A percentile compares a stretch with the other conserved stretches of the same genome.
Conservation (phyloP, 2,888 invertebrate species). For the Andrena hattorfiana region DNA sequence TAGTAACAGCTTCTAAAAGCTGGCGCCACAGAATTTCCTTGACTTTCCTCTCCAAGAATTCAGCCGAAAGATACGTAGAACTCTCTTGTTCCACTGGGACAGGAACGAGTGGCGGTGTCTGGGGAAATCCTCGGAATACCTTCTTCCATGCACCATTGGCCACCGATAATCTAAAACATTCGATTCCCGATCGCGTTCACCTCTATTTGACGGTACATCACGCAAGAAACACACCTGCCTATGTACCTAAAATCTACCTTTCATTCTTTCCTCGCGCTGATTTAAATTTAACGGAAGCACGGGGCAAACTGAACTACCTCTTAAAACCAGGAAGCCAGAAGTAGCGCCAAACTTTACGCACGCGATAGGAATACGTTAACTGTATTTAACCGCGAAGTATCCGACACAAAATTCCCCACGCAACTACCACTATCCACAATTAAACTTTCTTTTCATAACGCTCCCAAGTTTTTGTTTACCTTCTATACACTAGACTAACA, state of each 20-base stretch:
- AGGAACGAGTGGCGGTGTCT: conserved; percentile 34
- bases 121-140: conserved; percentile 18
- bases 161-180: conserved; percentile 13
- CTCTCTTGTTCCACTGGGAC: conserved; percentile 12
- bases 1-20: neutral
- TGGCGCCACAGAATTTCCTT: neutral
- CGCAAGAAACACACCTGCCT: neutral
- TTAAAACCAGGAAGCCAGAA: neutral
- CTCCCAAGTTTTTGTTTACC: too few relatives aligned
- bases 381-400: neutral
- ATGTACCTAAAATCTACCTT: neutral
- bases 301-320: neutral
- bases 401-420: neutral
- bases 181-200: neutral
- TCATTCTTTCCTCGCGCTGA: neutral
- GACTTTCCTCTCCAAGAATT: conserved; percentile 3
- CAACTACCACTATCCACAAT: neutral
- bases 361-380: neutral
- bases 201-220: neutral
- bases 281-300: neutral
- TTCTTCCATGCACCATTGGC: neutral
- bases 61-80: conserved; percentile 9
- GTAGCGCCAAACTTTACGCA: too few relatives aligned
- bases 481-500: neutral
- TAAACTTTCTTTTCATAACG: neutral